Conservation (phyloP, 2,888 invertebrate genomes). For the Branchellion lobata region DNA sequence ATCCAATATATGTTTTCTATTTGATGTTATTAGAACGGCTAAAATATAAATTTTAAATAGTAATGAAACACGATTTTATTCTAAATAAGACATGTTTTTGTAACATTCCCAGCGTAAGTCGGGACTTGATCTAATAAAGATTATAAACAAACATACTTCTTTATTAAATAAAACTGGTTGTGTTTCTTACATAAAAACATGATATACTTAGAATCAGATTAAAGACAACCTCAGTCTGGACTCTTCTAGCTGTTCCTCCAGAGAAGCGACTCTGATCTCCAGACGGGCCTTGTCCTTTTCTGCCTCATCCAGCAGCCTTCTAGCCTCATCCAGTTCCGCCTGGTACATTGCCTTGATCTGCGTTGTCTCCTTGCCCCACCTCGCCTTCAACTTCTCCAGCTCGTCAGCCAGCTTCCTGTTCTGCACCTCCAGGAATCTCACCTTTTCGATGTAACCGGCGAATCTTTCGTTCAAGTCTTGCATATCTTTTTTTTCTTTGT, state of each 20-base stretch:
- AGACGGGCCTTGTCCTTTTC: conserved; percentile 64
- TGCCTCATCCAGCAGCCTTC: conserved; percentile 64
- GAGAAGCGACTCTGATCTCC: conserved; percentile 62
- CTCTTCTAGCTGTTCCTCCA: conserved; percentile 63
- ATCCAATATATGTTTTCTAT: no score
- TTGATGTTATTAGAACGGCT: no score
- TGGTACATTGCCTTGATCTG: conserved; percentile 63
- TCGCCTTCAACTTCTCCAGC: conserved; percentile 56
- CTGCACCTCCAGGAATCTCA: conserved; percentile 62
- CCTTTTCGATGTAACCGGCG: conserved; percentile 65
- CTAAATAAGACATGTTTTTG: no score
- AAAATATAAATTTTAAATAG: no score
- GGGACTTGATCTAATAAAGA: no score
- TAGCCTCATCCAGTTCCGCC: conserved; percentile 63
- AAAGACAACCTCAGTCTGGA: conserved; percentile 54
- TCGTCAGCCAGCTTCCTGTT: conserved; percentile 61
- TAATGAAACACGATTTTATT: no score
- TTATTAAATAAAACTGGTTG: no score
- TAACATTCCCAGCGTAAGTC: no score
- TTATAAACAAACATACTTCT: no score
- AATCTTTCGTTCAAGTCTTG: conserved; percentile 65
- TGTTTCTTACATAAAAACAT: no score
- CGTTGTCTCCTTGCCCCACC: conserved; percentile 54
- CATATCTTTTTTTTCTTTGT: conserved; percentile 65
- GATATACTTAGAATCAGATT: conserved; percentile 59